Evolutionary conservation across 2,113 vertebrate species (phyloP).

Genomic region (Anolis carolinensis): DNA sequence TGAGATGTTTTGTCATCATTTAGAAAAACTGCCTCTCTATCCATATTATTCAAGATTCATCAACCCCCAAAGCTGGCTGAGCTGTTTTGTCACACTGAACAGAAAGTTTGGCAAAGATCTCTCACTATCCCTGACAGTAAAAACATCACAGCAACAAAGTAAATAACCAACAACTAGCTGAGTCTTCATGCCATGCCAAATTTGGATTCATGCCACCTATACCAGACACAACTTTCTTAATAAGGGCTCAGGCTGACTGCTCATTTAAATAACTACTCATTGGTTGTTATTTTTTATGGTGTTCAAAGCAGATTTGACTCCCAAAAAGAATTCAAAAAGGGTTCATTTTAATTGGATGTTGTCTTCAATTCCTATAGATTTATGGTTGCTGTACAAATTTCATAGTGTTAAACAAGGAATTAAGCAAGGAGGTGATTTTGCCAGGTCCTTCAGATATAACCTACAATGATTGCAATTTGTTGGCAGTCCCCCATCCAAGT

Average conservation of each 20-base stretch:
- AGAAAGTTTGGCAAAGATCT: not conserved
- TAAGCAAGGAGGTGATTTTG: too few species aligned
- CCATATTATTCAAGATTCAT: not conserved
- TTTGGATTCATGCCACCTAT: not conserved
- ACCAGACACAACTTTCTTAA: not conserved
- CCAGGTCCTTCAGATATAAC: too few species aligned
- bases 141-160: not conserved
- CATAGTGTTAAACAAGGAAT: too few species aligned
- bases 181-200: not conserved
- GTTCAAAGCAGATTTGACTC: too few species aligned
- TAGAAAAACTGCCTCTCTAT: not conserved
- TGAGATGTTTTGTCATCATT: not conserved
- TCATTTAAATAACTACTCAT: not conserved
- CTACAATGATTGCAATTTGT: too few species aligned
- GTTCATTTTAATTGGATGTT: too few species aligned
- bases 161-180: not conserved
- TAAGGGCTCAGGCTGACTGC: not conserved
- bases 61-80: not conserved
- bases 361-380: too few species aligned
- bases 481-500: too few species aligned
- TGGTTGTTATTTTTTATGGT: too few species aligned
- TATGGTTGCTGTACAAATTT: too few species aligned
- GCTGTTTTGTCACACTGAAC: not conserved
- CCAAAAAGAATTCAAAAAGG: too few species aligned
- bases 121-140: not conserved